Evolutionary conservation across 2,888 invertebrate genomes (phyloP), one percentile per base, ranked within the genome.

Genomic region (Drosophila putrida): DNA sequence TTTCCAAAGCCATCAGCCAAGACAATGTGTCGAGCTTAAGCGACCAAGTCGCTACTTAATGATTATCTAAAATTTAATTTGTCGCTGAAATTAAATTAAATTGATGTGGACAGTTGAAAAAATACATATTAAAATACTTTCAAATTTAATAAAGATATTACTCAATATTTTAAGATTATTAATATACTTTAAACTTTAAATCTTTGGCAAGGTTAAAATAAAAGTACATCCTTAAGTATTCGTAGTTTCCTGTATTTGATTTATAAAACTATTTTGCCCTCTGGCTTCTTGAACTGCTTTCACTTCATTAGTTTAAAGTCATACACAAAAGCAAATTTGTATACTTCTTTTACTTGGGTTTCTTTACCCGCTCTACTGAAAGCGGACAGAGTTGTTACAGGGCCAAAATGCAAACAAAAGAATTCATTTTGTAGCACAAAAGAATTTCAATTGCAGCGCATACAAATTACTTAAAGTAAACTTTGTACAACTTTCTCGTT

Each of bases 391-490:
- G 43, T 43, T 41, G 25, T 50, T 58, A 13, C 66, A 62, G 68
- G 68, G 63, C 67, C 60, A 63, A 71, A 85, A 67, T 57, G 79
- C 66, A 86, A 83, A 80, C 86, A 83, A 83, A 80, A 64, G 73
- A 86, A 82, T 81, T 80, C 71, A 79, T 83, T 83, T 86, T 61
- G 71, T 54, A 51, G 46, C 68, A 86, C 81, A 86, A 86, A 83
- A 75, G 83, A 83, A 83, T 82, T 86, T 86, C 81, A 86, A 83
- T 82, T 80, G 86, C 71, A 72, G 54, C 72, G 79, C 79, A 83
- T 83, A 83, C 82, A 86, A 83, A 83, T 83, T 83, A 83, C 79
- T 81, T 77, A 80, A 74, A 69, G 86, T 77, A 83, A 83, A 86
- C 82, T 80, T 85, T 78, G 59, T 58, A 53, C 67, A 77, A 70